Conservation (phyloP, 1,140 invertebrate species). For the Paralvinella palmiformis region DNA sequence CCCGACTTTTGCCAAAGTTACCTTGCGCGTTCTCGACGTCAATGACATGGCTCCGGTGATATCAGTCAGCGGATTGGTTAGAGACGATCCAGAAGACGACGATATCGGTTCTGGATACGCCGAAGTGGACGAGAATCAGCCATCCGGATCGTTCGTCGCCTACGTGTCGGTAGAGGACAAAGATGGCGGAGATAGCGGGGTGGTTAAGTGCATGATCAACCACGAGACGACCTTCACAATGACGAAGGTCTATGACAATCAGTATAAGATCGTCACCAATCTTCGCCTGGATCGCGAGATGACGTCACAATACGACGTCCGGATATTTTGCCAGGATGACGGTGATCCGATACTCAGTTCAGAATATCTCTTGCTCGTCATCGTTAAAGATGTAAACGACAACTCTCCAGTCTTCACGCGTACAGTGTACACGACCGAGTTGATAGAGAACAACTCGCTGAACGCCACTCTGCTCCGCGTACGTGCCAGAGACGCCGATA, state of each 20-base stretch:
- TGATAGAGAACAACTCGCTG: conserved; percentile 65
- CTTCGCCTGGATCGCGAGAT: conserved; percentile 6
- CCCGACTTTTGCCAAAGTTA: conserved; percentile 5
- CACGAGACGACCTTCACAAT: background rate
- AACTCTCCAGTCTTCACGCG: conserved; percentile 8
- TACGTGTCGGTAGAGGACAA: conserved; percentile 8
- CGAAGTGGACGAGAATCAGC: conserved; percentile 11
- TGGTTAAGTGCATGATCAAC: conserved; percentile 7
- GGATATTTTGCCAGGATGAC: conserved; percentile 10
- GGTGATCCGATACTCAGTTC: conserved; percentile 1
- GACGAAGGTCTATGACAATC: background rate
- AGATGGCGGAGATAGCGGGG: conserved; percentile 13
- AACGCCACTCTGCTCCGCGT: background rate
- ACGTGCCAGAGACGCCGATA: conserved; percentile 11
- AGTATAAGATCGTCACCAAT: conserved; percentile 8
- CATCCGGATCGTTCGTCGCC: conserved; percentile 17
- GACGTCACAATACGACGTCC: background rate
- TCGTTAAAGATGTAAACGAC: conserved; percentile 17
- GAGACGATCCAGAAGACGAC: too few relatives aligned
- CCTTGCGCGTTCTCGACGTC: conserved; percentile 12
- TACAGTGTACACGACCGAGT: background rate
- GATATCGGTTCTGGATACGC: background rate
- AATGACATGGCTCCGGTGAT: conserved; percentile 20
- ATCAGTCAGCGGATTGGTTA: conserved; percentile 5
- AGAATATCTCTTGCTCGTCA: background rate